Evolutionary conservation across 2,113 vertebrate genomes (phyloP).

Genomic region (Bostrychus sinensis): DNA sequence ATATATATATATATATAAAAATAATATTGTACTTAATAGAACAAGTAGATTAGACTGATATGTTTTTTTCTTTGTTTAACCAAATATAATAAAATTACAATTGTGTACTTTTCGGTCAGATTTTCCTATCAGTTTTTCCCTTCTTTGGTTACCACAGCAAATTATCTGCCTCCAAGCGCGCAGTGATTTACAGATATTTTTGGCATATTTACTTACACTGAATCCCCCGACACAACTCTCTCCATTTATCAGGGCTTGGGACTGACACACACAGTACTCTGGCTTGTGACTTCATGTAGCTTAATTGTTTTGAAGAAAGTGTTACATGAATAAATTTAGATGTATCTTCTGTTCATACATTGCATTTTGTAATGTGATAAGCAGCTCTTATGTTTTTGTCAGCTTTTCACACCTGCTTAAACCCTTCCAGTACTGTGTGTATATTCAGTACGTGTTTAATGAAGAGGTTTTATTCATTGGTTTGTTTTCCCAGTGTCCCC

Average conservation of each 20-base stretch:
- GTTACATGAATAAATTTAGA: background rate
- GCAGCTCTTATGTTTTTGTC: background rate
- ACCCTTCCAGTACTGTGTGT: too few species aligned
- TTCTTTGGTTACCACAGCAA: too few species aligned
- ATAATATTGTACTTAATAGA: too few species aligned
- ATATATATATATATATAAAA: too few species aligned
- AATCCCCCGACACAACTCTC: background rate
- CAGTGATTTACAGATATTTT: too few species aligned
- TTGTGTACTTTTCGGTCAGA: too few species aligned
- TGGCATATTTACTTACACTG: too few species aligned
- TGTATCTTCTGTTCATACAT: background rate
- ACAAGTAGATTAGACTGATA: too few species aligned
- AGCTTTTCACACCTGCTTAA: background rate
- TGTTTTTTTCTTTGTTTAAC: too few species aligned
- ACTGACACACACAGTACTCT: background rate
- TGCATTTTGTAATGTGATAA: slow-evolving; percentile 1
- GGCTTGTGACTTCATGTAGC: background rate
- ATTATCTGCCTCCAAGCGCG: too few species aligned
- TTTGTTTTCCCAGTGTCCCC: slow-evolving; percentile 46
- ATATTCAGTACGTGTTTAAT: slow-evolving; percentile 3
- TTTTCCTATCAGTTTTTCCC: too few species aligned
- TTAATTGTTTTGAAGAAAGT: background rate
- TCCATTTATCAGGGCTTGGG: background rate
- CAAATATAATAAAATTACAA: too few species aligned
- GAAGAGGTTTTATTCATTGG: slow-evolving; percentile 4